Base-by-base conservation (phyloP, 2,113 vertebrate genomes). In the Atrichornis clamosus region DNA sequence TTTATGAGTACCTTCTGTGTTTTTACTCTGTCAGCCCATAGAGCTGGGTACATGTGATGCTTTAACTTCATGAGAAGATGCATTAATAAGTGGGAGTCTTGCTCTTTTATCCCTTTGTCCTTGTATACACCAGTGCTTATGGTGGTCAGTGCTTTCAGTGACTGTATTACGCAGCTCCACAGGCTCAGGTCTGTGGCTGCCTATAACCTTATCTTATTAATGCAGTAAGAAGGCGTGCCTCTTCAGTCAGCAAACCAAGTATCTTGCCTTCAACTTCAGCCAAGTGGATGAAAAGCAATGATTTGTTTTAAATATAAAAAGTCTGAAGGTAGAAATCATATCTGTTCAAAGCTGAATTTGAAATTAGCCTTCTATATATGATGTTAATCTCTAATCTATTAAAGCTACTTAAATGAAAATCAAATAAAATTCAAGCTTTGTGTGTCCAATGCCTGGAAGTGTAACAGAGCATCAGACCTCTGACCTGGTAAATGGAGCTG, bases 91-190 rank as follows among this genome's bases (percentile, higher is more conserved):
- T 49, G 46, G 4, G n/a, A 73, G 70, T 60, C 84, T 82, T 6
- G 14, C 70, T 87, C 87, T 84, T 78, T 74, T 91, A 76, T 96
- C 78, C 87, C 46, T 90, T 95, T 21, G 88, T 95, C 92, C 94
- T 95, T 94, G 78, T 72, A 53, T 59, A 35, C 33, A 53, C n/a
- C 39, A 21, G 15, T 79, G 90, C 90, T 95, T 87, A 49, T 68
- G 49, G 58, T 92, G 88, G 68, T 76, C 67, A 73, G 20, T 80
- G 53, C 90, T 91, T 91, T 84, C 82, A 62, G 10, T n/a, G 62
- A 14, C 47, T 73, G 24, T 65, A 62, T 53, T 79, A 68, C 76
- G 79, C 67, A 93, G 79, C 67, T 82, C 33, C 49, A 69, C 15
- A 33, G 39, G 56, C 41, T 87, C 28, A 46, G 52, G 47, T 63